A percentile compares a stretch with the other conserved stretches of the same genome.
These are phyloP conservation scores for Takifugu ocellatus DNA, from an alignment of 2,797 vertebrate species.

Conservation along the genomic window DNA sequence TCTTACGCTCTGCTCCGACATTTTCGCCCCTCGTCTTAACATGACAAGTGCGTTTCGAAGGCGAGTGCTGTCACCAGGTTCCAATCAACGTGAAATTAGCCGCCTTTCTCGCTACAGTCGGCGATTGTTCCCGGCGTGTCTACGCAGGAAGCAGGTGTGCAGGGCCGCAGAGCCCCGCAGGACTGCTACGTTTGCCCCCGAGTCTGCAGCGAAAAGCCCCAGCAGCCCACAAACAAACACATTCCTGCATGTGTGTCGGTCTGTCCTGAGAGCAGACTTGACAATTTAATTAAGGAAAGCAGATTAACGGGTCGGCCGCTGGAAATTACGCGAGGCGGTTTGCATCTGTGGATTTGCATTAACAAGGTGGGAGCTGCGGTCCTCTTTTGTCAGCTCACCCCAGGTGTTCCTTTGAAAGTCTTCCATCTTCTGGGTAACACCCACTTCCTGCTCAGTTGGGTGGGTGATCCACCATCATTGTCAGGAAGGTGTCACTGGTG, in stretches of 20 bases:
- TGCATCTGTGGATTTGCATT: constrained; percentile 15
- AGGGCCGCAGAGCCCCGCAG: background rate
- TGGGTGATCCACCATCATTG: constrained; percentile 27
- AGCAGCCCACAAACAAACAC: background rate
- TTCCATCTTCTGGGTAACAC: constrained; percentile 19
- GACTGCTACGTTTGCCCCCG: background rate
- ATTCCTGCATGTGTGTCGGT: constrained; percentile 3
- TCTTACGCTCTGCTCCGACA: background rate
- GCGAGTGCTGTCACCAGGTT: constrained; percentile 20
- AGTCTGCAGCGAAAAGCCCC: background rate
- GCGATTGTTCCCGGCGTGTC: background rate
- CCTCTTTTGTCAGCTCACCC: constrained; percentile 37
- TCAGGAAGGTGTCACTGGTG: constrained; percentile 38
- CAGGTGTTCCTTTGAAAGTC: constrained; percentile 30
- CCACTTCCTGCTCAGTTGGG: constrained; percentile 51
- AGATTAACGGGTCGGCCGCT: constrained; percentile 13
- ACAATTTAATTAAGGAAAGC: constrained; percentile 20
- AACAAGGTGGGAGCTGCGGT: constrained; percentile 18
- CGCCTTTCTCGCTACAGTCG: background rate
- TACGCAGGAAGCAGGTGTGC: constrained; percentile 12
- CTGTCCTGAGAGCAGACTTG: constrained; percentile 1
- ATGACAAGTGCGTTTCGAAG: background rate
- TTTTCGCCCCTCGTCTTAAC: background rate
- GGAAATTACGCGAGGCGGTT: constrained; percentile 1
- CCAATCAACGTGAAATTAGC: constrained; percentile 13